phyloP scores from a whole-genome alignment of 2,113 vertebrate species.

The Chamaetylas fuelleborni region DNA sequence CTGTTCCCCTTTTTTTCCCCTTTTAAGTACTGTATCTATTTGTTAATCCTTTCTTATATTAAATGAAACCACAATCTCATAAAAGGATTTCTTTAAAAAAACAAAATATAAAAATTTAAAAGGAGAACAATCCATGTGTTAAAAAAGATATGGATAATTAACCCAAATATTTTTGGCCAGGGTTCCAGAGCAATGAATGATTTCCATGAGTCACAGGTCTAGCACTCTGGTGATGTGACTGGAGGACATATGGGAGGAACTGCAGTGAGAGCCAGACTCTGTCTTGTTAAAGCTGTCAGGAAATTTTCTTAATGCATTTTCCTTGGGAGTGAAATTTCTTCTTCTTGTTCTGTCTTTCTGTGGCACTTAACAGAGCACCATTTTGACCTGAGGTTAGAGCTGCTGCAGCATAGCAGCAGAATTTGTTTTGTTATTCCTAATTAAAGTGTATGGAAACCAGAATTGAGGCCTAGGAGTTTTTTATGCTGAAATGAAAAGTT shows the following conservation, averaged over 20 bases:
- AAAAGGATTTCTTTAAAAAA: neutral
- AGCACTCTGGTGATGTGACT: neutral
- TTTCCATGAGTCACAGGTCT: neutral
- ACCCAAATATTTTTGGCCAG: neutral
- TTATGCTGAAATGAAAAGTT: neutral
- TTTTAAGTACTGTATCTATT: neutral
- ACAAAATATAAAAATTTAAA: neutral
- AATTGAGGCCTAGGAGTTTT: neutral
- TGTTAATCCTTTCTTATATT: neutral
- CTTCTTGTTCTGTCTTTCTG: neutral
- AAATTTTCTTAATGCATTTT: neutral
- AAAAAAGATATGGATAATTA: neutral
- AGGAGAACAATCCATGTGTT: neutral
- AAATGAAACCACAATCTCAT: neutral
- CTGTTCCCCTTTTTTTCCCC: neutral
- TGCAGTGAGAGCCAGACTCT: neutral
- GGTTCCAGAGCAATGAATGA: neutral
- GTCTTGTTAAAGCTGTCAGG: neutral
- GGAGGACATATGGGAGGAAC: neutral
- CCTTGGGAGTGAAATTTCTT: neutral
- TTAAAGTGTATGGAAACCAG: neutral
- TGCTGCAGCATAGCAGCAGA: neutral
- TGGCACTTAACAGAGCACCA: neutral
- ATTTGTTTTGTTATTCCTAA: neutral
- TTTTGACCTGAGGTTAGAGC: neutral